Evolutionary conservation across 2,113 vertebrate species (phyloP).

Genomic region (Piaya cayana): DNA sequence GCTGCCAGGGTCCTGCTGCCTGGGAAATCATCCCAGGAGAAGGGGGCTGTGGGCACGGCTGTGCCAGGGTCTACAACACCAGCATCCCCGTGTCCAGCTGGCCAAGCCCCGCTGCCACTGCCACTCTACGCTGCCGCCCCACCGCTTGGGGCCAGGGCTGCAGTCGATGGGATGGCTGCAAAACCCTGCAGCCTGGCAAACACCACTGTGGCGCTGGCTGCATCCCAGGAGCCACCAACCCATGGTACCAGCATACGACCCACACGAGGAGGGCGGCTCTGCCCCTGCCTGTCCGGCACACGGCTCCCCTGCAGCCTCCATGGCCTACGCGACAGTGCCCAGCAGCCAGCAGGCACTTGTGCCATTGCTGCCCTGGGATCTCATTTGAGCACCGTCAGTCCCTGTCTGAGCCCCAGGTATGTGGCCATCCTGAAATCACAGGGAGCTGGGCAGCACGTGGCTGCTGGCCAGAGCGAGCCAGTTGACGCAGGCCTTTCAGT

Average conservation of each 20-base stretch:
- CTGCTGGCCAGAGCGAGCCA: accelerated
- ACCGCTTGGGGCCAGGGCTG: background rate
- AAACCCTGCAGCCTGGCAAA: background rate
- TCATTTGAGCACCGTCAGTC: background rate
- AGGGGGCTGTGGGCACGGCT: background rate
- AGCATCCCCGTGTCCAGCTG: accelerated
- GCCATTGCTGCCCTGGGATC: background rate
- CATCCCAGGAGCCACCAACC: background rate
- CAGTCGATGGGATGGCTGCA: background rate
- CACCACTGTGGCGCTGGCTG: background rate
- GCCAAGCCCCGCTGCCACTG: accelerated
- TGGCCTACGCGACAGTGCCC: accelerated
- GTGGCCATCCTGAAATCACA: accelerated
- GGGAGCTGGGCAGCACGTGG: accelerated
- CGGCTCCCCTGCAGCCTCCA: accelerated
- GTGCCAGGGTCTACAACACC: background rate
- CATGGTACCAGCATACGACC: accelerated
- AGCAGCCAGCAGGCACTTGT: background rate
- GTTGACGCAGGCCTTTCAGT: accelerated
- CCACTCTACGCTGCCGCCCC: accelerated
- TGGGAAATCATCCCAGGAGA: accelerated
- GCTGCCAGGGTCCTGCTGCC: background rate
- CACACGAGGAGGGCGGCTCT: background rate
- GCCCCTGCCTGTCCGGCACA: background rate
- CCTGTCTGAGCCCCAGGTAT: accelerated